Evolutionary conservation across 2,888 invertebrate genomes (phyloP), one percentile per base, ranked within the genome.

Genomic region (Sepioteuthis lessoniana): DNA sequence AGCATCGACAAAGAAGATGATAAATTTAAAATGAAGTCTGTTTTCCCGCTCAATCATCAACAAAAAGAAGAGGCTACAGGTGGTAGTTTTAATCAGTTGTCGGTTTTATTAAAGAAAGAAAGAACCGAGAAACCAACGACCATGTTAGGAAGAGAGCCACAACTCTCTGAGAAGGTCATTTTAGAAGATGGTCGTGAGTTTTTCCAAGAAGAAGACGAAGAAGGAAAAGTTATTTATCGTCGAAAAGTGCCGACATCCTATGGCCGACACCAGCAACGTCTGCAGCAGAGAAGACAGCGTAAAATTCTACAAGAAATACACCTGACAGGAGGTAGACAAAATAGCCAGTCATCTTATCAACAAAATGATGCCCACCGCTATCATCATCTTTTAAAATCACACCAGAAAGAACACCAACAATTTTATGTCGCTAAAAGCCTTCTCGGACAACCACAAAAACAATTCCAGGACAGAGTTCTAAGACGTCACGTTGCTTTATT

Each of bases 391-490:
- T 2, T 55, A 5, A 55, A 55, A 7, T 25, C 25, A 55, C 55
- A 55, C 25, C 55, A 76, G n/a, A 76, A 76, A 16, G 76, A 76
- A n/a, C 76, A 76, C 76, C n/a, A 76, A n/a, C n/a, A n/a, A 76
- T 76, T 76, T 10, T 76, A 76, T 76, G 76, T 76, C n/a, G 35
- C 76, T 13, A 76, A 76, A 76, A 35, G n/a, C n/a, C 19, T 76
- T 35, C 76, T 76, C 16, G 35, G 76, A n/a, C 76, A 76, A 76
- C 92, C 38, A 19, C 92, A 42, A n/a, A 42, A 92, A 42, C 46
- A 92, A 46, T 92, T 92, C 46, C 46, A 92, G 46, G 46, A 92
- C 19, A 46, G 47, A 47, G 92, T 92, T n/a, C 42, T 47, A 92
- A 42, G 47, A 92, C 92, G 46, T 10, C 92, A 92, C 21, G 92